Base-by-base conservation (phyloP, 2,113 vertebrate species). In the Notothenia coriiceps region DNA sequence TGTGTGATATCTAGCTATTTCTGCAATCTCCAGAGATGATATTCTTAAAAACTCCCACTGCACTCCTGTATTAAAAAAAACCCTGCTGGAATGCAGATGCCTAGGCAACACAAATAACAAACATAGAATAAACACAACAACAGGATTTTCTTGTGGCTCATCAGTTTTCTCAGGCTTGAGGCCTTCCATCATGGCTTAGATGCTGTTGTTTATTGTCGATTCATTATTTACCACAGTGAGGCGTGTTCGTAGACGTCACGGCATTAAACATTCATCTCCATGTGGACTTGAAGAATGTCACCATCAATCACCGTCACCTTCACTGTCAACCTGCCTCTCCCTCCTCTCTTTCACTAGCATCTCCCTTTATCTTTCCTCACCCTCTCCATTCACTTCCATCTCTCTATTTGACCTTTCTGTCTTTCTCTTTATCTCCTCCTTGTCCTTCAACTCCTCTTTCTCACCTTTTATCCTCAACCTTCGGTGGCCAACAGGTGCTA, bases 251-350 rank as follows among this genome's bases (percentile, higher is more conserved):
- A 79, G 68, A 88, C 82, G 77, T 89, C 91, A 80, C 86, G 4
- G 20, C 91, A 92, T 94, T 89, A 93, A 92, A 93, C 88, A 91
- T 93, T 93, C 90, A 92, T 92, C 77, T 86, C 86, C 84, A 1
- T 20, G 56, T 86, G 75, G 93, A 89, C 88, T 82, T n/a, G 40
- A 73, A 85, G 89, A 94, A 92, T 92, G 92, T 91, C 92, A 91
- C 90, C 86, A 86, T 93, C 92, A 90, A 90, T 93, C 90, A 92
- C 40, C 73, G 17, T 92, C 91, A 89, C 74, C 82, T 73, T 86
- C 83, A 51, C 80, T 87, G 91, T 93, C 91, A 80, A 44, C 82
- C 74, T 2, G 54, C 79, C 72, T 15, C 70, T 78, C 87, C 47
- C 25, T 77, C 29, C 55, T 44, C 29, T 51, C 46, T 33, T 79